A percentile compares a stretch with the other conserved stretches of the same genome.
phyloP scores from a whole-genome alignment of 2,113 vertebrate genomes.

The Hepsetus odoe region DNA sequence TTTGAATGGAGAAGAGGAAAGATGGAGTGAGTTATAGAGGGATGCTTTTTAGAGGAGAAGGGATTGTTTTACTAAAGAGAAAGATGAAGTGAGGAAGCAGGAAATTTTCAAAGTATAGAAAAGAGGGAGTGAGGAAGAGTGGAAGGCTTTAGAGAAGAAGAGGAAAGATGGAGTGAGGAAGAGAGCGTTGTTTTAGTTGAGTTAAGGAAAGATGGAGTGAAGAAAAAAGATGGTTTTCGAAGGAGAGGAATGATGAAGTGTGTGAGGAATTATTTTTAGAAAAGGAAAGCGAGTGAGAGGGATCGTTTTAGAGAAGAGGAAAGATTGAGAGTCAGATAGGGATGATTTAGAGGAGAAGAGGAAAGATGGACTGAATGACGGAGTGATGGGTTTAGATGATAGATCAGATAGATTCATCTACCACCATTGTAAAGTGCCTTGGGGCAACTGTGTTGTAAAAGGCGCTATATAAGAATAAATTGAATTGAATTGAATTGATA shows the following conservation, averaged over 20 bases:
- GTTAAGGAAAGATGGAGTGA: constrained; percentile 50
- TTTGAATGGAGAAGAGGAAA: not conserved
- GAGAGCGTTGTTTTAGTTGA: too few species aligned
- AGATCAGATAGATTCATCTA: too few species aligned
- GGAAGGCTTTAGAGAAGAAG: not conserved
- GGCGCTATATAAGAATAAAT: too few species aligned
- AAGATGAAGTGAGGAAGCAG: not conserved
- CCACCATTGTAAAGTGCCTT: too few species aligned
- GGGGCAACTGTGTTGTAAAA: too few species aligned
- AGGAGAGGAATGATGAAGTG: constrained; percentile 42
- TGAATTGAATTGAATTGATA: too few species aligned
- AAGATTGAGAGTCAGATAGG: not conserved
- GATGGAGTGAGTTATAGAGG: not conserved
- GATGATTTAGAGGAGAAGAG: too few species aligned
- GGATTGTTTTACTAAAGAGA: too few species aligned
- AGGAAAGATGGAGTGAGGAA: not conserved
- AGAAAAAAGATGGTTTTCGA: constrained; percentile 25
- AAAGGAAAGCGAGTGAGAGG: not conserved
- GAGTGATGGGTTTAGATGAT: too few species aligned
- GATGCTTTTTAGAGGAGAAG: not conserved
- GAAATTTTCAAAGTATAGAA: not conserved
- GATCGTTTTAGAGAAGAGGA: not conserved
- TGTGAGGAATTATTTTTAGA: too few species aligned
- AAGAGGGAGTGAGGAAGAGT: not conserved
- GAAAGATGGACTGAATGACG: too few species aligned